Evolutionary conservation across 2,113 vertebrate genomes (phyloP).

Genomic region (Cebidichthys violaceus): DNA sequence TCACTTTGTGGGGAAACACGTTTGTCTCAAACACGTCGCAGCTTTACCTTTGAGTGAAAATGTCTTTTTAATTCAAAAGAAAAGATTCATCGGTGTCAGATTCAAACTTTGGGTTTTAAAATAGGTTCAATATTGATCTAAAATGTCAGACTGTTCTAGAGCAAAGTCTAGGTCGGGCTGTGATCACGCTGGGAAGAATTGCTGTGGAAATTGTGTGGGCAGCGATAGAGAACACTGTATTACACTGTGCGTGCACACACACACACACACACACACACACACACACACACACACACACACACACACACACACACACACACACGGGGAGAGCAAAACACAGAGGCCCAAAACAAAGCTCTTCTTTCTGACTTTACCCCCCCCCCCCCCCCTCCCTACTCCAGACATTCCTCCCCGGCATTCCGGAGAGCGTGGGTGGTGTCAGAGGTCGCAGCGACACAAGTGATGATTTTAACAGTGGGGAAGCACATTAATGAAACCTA

Average conservation of each 20-base stretch:
- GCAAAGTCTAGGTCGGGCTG: conserved; percentile 1
- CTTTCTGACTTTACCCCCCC: conserved; percentile 46
- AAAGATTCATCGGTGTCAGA: neutral
- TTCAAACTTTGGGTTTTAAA: neutral
- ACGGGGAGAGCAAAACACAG: conserved; percentile 42
- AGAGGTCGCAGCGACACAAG: conserved; percentile 53
- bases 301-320: conserved; percentile 15
- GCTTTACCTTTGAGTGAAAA: neutral
- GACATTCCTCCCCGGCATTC: conserved; percentile 77
- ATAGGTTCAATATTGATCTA: neutral
- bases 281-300: conserved; percentile 24
- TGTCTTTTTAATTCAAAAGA: neutral
- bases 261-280: conserved; percentile 35
- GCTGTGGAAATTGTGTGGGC: conserved; percentile 60
- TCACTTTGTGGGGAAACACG: neutral
- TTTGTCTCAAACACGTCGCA: neutral
- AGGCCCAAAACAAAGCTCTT: conserved; percentile 68
- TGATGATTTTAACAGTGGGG: conserved; percentile 49
- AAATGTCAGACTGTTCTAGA: conserved; percentile 32
- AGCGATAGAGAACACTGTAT: conserved; percentile 51
- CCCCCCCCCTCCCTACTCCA: conserved; percentile 48
- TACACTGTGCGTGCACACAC: conserved; percentile 27
- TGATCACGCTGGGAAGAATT: conserved; percentile 6
- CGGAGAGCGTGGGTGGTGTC: conserved; percentile 63
- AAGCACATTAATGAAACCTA: conserved; percentile 44